A percentile compares a stretch with the other conserved stretches of the same genome.
Evolutionary conservation across 2,888 invertebrate species (phyloP).

Genomic region (Spicauda simplicius): DNA sequence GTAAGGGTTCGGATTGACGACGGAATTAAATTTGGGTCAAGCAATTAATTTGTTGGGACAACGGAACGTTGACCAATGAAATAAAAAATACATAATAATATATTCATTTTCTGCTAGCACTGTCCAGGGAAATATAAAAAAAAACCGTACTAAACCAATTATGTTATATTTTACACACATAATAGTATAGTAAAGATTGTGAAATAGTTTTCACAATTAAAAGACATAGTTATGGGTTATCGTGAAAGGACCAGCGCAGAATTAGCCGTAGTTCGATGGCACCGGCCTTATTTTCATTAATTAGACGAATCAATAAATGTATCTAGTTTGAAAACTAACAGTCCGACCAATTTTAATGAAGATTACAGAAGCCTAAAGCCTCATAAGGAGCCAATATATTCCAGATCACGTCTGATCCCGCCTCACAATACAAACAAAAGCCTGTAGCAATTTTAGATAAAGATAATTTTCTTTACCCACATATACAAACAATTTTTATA

Average conservation of each 20-base stretch:
- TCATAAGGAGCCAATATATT: constrained; percentile 22
- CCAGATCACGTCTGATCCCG: constrained; percentile 27
- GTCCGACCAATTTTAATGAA: constrained; percentile 8
- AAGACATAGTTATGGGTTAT: too few relatives aligned
- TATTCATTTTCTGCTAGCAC: too few relatives aligned
- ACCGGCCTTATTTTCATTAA: too few relatives aligned
- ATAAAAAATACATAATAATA: too few relatives aligned
- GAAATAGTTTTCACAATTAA: too few relatives aligned
- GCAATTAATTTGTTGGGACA: constrained; percentile 22
- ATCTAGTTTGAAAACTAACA: constrained; percentile 11
- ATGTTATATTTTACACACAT: too few relatives aligned
- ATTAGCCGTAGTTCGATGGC: too few relatives aligned
- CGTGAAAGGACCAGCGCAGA: too few relatives aligned
- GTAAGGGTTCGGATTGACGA: not conserved
- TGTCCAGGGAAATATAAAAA: too few relatives aligned
- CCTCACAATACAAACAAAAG: constrained; percentile 9
- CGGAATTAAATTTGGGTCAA: constrained; percentile 12
- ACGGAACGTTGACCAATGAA: constrained; percentile 15
- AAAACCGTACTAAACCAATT: too few relatives aligned
- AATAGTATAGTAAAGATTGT: too few relatives aligned
- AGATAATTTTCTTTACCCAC: not conserved
- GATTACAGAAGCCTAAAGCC: constrained; percentile 11
- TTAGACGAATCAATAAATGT: not conserved
- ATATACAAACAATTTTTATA: too few relatives aligned
- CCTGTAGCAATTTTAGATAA: not conserved